Conservation (phyloP, 2,888 invertebrate species). For the Mimas tiliae region DNA sequence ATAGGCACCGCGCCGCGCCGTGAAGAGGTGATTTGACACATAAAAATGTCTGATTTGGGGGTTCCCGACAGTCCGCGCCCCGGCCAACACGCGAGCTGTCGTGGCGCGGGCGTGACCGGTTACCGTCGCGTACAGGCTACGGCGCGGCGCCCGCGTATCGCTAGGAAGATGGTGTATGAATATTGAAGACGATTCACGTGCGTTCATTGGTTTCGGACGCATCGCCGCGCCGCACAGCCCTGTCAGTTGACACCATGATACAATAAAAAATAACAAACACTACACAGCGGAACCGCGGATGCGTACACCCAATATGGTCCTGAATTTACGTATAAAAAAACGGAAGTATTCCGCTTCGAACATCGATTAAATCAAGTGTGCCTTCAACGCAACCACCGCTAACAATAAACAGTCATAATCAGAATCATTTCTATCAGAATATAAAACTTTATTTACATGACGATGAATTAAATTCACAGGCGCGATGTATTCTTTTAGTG, state of each 20-base stretch:
- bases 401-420: not conserved
- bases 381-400: not conserved
- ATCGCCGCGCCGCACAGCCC: not conserved
- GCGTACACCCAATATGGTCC: conserved; percentile 20
- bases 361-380: not conserved
- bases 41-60: too few relatives aligned
- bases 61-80: too few relatives aligned
- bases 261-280: conserved; percentile 11
- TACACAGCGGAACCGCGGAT: conserved; percentile 9
- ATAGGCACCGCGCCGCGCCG: too few relatives aligned
- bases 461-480: too few relatives aligned
- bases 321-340: conserved; percentile 15
- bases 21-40: too few relatives aligned
- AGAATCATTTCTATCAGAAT: not conserved
- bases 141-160: too few relatives aligned
- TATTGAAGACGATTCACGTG: not conserved
- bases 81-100: too few relatives aligned
- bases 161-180: too few relatives aligned
- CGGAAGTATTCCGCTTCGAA: conserved; percentile 14
- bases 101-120: conserved; percentile 13
- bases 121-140: too few relatives aligned
- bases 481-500: too few relatives aligned
- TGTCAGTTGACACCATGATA: not conserved
- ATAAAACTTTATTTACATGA: too few relatives aligned
- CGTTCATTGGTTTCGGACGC: conserved; percentile 8